Evolutionary conservation across 2,888 invertebrate genomes (phyloP), one percentile per base, ranked within the genome.

Genomic region (Amphipoea lucens): DNA sequence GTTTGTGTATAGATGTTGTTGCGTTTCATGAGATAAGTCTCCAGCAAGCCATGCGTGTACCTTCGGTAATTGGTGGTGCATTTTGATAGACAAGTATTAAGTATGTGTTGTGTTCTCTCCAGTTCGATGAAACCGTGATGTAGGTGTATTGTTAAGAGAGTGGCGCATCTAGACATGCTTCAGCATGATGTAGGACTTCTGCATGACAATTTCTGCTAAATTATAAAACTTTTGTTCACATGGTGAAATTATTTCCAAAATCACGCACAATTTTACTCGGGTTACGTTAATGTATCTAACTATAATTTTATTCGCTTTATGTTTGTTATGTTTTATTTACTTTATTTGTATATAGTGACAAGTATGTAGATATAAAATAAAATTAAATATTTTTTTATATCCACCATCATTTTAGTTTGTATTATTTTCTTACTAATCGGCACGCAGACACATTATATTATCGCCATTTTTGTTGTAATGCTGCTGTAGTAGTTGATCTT

Each of bases 331-430:
- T 89, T 85, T 89, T 75, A 75, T 87, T 88, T 79, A 88, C 63
- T 87, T 90, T 82, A 74, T 89, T 90, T 89, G 90, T 90, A 90
- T 87, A 88, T 88, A 90, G 78, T 87, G 83, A 84, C 74, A 79
- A 84, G 80, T 81, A 87, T 90, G 89, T 90, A 87, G 84, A 89
- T 89, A 83, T 77, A 82, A 85, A 74, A 90, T 85, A 69, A 83
- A 87, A 88, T 84, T 78, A 88, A 89, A 82, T 84, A 84, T 85
- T 84, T 85, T 86, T 89, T 89, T 84, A 86, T 87, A 75, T 86
- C 84, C 83, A 84, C 80, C 79, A 89, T 86, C 51, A 81, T 90
- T 90, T 90, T 87, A 71, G 82, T 89, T 89, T 90, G 68, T 86
- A 83, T 86, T 90, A 83, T 84, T 88, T 86, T 90, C 66, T 83